phyloP scores from a whole-genome alignment of 53 echinoderm and acorn worm genomes.

The Paracentrotus lividus region DNA sequence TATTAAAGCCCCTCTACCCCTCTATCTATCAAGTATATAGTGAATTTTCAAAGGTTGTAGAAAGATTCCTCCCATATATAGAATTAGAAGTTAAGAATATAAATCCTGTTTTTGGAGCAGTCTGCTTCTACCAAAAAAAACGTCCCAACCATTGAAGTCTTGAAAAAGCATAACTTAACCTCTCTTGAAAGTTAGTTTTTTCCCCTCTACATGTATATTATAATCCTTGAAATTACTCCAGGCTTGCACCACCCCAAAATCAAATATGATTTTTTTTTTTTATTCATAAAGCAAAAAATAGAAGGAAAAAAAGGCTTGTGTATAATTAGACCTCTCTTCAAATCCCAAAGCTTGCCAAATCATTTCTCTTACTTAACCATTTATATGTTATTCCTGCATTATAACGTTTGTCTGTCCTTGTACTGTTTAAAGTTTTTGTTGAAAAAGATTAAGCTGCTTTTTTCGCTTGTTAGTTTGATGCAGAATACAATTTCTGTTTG shows the following conservation, averaged over 20 bases:
- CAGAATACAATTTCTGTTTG: neutral
- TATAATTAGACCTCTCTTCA: neutral
- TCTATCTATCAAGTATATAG: neutral
- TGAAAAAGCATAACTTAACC: too few species aligned
- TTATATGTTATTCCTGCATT: neutral
- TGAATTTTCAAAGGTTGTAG: neutral
- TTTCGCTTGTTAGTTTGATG: neutral
- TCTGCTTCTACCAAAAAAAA: neutral
- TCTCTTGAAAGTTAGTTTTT: too few species aligned
- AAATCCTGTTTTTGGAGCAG: neutral
- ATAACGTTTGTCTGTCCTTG: neutral
- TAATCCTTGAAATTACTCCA: neutral
- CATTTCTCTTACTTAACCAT: neutral
- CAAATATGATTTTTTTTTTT: neutral
- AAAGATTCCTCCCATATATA: too few species aligned
- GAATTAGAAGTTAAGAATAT: neutral
- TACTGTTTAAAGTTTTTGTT: neutral
- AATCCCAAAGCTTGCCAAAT: neutral
- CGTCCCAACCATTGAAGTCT: neutral
- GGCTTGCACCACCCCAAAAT: slow-evolving; percentile 5
- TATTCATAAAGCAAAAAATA: neutral
- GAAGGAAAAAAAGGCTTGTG: neutral
- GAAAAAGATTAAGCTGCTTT: neutral
- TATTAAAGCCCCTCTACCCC: too few species aligned
- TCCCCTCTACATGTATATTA: neutral